Base-by-base conservation (phyloP, 2,888 invertebrate genomes). In the Mesorhabditis spiculigera region DNA sequence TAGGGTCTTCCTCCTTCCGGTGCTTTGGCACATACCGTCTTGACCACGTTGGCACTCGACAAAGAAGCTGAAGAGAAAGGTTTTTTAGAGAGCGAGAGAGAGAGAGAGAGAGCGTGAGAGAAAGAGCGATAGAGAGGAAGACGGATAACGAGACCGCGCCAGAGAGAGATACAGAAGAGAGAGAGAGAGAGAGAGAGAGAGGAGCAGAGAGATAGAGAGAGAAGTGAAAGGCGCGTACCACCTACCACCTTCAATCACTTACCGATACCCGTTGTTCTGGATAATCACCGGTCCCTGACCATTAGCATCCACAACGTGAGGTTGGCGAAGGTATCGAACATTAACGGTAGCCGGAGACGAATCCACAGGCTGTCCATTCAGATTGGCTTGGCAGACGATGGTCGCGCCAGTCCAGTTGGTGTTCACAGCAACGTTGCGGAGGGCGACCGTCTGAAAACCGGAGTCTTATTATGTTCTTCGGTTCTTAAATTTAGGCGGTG, bases 401-500 rank as follows among this genome's bases (percentile, higher is more conserved):
- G 81, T 85, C 44, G 79, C 84, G 16, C 85, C 85, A 43, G 84
- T 84, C 85, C 85, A 85, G 70, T 80, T 81, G 63, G 85, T 77
- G 73, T 82, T 85, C 66, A 79, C 85, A 16, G 81, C 77, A 43
- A 84, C 75, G 69, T 79, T 76, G 68, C 75, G 76, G 72, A 85
- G 78, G 1, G 77, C 76, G 63, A 82, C 78, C 10, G 79, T 77
- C 82, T 82, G 76, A 50, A 81, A 73, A 68, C 1, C 28, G 28
- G 28, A 28, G 1, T 28, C 1, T 63, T 28, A 16, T 63, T 63
- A 4, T 63, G n/a, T 63, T 63, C 28, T 28, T 58, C n/a, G 58
- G 10, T 58, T 58, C 13, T 3, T 13, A n/a, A 58, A 3, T n/a
- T 13, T 58, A n/a, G n/a, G 58, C 10, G 58, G 58, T 58, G n/a